A percentile compares a stretch with the other conserved stretches of the same genome.
Evolutionary conservation across 1,140 invertebrate genomes (phyloP).

Genomic region (Nasonia vitripennis): DNA sequence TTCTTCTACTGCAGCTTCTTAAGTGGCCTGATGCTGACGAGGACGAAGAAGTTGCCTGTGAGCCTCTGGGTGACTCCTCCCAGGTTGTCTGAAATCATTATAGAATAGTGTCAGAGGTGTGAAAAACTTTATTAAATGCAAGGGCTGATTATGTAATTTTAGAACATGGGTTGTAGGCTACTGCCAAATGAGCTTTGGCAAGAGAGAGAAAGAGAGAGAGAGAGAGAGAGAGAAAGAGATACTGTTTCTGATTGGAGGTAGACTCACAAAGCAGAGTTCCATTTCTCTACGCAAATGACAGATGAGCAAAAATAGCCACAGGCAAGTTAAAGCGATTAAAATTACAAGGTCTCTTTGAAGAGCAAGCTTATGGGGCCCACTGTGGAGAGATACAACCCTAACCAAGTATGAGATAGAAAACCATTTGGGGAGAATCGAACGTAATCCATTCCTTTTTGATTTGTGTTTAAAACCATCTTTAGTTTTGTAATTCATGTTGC

Average conservation of each 20-base stretch:
- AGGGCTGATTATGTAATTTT: neutral
- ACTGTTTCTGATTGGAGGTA: neutral
- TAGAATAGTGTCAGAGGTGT: neutral
- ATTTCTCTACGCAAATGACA: conserved; percentile 6
- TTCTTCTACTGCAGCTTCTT: conserved; percentile 20
- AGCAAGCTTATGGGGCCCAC: neutral
- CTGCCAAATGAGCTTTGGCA: neutral
- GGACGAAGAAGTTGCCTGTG: neutral
- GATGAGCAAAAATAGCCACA: conserved; percentile 23
- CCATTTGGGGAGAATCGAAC: conserved; percentile 41
- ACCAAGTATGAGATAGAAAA: conserved; percentile 47
- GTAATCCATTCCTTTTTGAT: conserved; percentile 42
- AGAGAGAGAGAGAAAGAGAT: neutral
- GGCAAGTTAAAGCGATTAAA: conserved; percentile 12
- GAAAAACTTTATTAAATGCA: neutral
- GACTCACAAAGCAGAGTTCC: conserved; percentile 17
- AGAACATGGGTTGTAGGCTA: neutral
- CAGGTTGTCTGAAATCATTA: conserved; percentile 51
- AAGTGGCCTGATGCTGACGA: neutral
- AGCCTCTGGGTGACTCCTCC: conserved; percentile 39
- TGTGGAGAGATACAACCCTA: neutral
- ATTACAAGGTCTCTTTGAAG: conserved; percentile 14
- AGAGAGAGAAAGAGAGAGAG: neutral
- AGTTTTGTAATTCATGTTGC: conserved; percentile 36
- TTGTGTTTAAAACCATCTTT: conserved; percentile 41